phyloP scores from a whole-genome alignment of 2,113 vertebrate genomes.

The Patagioenas fasciata region DNA sequence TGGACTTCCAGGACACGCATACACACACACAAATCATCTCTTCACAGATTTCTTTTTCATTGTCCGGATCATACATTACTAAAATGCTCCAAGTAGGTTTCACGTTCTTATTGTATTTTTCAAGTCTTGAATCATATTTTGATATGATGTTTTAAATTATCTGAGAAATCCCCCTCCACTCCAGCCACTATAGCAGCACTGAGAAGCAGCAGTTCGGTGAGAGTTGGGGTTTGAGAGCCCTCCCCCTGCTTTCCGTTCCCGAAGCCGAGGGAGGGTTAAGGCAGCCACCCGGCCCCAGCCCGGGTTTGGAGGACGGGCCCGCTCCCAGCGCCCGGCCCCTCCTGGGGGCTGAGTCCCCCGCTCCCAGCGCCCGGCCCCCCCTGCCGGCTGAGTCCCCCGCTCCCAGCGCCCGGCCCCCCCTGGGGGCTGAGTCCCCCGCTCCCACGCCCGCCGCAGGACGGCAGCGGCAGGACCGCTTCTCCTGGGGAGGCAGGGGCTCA shows the following conservation, averaged over 20 bases:
- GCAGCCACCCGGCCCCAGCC: fast-evolving
- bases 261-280: background rate
- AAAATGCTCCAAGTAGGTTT: no score
- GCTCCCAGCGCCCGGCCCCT: no score
- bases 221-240: fast-evolving
- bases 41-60: no score
- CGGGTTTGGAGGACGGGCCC: background rate
- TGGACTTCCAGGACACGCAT: background rate
- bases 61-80: background rate
- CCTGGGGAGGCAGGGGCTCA: background rate
- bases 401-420: background rate
- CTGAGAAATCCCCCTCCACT: background rate
- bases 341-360: background rate
- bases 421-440: background rate
- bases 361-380: fast-evolving
- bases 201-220: background rate
- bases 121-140: background rate
- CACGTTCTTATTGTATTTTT: background rate
- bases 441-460: background rate
- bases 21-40: fast-evolving
- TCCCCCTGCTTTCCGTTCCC: background rate
- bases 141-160: background rate
- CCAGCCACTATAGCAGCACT: fast-evolving
- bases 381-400: background rate
- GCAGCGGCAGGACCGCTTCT: no score